Base-by-base conservation (phyloP, 2,888 invertebrate species). In the Plebejus melissa region DNA sequence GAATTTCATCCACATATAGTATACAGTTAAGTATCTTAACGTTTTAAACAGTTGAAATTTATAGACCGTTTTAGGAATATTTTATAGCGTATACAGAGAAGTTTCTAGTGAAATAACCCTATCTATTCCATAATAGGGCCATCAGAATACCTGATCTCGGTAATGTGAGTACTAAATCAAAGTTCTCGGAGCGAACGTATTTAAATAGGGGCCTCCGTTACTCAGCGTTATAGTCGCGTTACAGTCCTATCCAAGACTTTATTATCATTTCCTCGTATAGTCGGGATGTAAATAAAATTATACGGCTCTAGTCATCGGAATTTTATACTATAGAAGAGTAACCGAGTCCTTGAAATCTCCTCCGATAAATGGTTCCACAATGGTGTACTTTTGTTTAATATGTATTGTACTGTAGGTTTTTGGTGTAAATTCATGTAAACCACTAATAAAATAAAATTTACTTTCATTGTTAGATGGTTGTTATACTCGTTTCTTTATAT, bases 111-210 rank as follows among this genome's bases (percentile, higher is more conserved):
- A 38, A 69, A 69, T 57, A 74, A 54, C 69, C 38, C 70, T 69
- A 50, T 54, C 54, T 57, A 69, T 74, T 28, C 60, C 72, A 69
- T 75, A 76, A 76, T 69, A 58, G 70, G 69, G 72, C 74, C 76
- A 74, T 75, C 74, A 60, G 78, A 78, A 77, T 78, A 77, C 76
- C 76, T 76, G 78, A 78, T 77, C 78, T 75, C 36, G 41, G 75
- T 78, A 77, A 78, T 77, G 77, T 71, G 57, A 72, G 72, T 54
- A 65, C 74, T 78, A 77, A 75, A 78, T 78, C 77, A 78, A 76
- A 77, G 75, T 75, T 57, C 69, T 70, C 71, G 69, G 69, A 70
- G 69, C 75, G 22, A 75, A 70, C 70, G 70, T 69, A 75, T 75
- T 75, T 75, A 75, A 75, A 75, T 75, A 75, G 70, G 75, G 54